Conservation (phyloP, 2,888 invertebrate species). For the Trissoscelio sp. region DNA sequence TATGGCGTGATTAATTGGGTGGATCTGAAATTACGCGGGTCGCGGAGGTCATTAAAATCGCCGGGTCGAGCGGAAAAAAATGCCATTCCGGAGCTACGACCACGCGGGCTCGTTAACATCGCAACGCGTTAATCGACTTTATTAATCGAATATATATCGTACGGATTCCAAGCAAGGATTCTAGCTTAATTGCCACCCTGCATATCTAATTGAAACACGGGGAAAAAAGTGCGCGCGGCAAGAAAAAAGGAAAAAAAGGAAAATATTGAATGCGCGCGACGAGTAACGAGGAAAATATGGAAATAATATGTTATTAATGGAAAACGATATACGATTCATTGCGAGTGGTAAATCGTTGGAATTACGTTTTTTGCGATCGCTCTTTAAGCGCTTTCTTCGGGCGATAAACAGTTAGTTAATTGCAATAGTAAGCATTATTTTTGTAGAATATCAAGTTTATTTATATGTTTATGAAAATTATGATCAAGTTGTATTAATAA, state of each 20-base stretch:
- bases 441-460: no score
- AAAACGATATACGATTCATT: slow-evolving; percentile 34
- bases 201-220: slow-evolving; percentile 56
- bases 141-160: slow-evolving; percentile 71
- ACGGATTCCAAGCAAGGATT: slow-evolving; percentile 60
- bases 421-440: neutral
- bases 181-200: slow-evolving; percentile 69
- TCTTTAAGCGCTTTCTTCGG: neutral
- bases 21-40: slow-evolving; percentile 69
- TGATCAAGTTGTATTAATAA: no score
- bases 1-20: slow-evolving; percentile 68
- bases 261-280: slow-evolving; percentile 33
- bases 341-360: slow-evolving; percentile 13
- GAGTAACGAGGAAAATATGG: slow-evolving; percentile 53
- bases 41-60: slow-evolving; percentile 69
- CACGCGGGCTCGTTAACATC: slow-evolving; percentile 71
- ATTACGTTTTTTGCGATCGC: slow-evolving; percentile 2
- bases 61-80: slow-evolving; percentile 45
- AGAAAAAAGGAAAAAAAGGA: neutral
- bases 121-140: slow-evolving; percentile 71
- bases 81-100: slow-evolving; percentile 57
- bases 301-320: slow-evolving; percentile 55
- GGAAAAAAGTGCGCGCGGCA: slow-evolving; percentile 27
- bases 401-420: neutral
- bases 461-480: no score